Evolutionary conservation across 1,140 invertebrate genomes (phyloP).

Genomic region (Colletes gigas): DNA sequence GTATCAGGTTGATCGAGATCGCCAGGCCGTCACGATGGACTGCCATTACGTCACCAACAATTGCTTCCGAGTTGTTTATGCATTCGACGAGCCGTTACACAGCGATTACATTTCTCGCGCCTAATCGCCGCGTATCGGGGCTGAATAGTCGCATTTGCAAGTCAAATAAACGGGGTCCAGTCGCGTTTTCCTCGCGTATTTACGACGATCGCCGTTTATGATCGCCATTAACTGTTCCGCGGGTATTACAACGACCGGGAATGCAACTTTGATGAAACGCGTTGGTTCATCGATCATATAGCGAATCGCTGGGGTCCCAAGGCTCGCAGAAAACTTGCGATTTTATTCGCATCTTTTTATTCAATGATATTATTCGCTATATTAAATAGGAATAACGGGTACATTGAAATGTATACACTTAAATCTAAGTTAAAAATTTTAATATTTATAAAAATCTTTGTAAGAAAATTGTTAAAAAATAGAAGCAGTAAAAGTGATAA

Average conservation of each 20-base stretch:
- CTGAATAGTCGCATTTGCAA: conserved; percentile 54
- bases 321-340: too few relatives aligned
- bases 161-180: conserved; percentile 52
- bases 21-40: too few relatives aligned
- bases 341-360: too few relatives aligned
- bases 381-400: too few relatives aligned
- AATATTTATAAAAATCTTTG: too few relatives aligned
- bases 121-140: conserved; percentile 47
- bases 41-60: conserved; percentile 37
- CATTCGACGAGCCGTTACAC: conserved; percentile 19
- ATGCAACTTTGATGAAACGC: background rate
- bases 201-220: conserved; percentile 50
- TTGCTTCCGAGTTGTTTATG: conserved; percentile 32
- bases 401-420: too few relatives aligned
- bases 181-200: conserved; percentile 38
- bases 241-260: background rate
- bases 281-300: background rate
- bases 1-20: background rate
- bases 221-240: conserved; percentile 40
- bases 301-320: too few relatives aligned
- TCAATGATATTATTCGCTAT: too few relatives aligned
- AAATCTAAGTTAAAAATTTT: too few relatives aligned
- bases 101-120: conserved; percentile 41
- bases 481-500: too few relatives aligned
- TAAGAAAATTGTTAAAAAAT: too few relatives aligned